Evolutionary conservation across 2,888 invertebrate genomes (phyloP).

Genomic region (Cremastinae sp.): DNA sequence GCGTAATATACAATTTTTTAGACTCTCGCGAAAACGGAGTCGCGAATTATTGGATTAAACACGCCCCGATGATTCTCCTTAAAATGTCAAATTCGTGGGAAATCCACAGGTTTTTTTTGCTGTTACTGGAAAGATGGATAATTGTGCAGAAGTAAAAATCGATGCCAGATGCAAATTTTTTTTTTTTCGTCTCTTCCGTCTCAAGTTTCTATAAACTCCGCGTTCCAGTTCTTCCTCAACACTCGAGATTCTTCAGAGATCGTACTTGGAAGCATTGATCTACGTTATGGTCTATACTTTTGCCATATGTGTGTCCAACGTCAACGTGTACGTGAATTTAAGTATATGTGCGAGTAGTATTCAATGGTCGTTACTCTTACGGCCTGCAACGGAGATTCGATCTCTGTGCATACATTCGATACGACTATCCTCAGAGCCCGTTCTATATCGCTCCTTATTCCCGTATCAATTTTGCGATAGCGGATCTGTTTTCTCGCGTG

Average conservation of each 20-base stretch:
- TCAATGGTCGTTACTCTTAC: slow-evolving; percentile 51
- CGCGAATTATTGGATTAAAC: too few species aligned
- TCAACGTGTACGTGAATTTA: slow-evolving; percentile 15
- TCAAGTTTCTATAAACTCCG: slow-evolving; percentile 59
- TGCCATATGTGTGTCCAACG: slow-evolving; percentile 13
- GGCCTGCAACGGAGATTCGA: slow-evolving; percentile 55
- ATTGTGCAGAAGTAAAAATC: slow-evolving; percentile 26
- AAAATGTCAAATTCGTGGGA: too few species aligned
- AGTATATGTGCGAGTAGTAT: slow-evolving; percentile 7
- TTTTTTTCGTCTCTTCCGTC: slow-evolving; percentile 25
- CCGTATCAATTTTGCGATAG: slow-evolving; percentile 62
- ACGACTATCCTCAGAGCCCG: slow-evolving; percentile 34
- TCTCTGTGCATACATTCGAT: slow-evolving; percentile 56
- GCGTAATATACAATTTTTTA: too few species aligned
- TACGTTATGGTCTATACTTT: slow-evolving; percentile 27
- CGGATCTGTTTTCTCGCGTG: slow-evolving; percentile 52
- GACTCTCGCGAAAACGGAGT: too few species aligned
- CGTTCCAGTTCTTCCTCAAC: slow-evolving; percentile 59
- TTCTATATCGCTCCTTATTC: slow-evolving; percentile 43
- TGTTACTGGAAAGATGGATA: neutral
- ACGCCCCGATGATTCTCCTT: too few species aligned
- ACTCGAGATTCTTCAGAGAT: slow-evolving; percentile 33
- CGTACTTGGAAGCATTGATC: slow-evolving; percentile 19
- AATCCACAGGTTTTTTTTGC: too few species aligned
- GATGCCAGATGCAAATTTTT: slow-evolving; percentile 18